These are phyloP conservation scores for Lissocephala sabroskyi DNA, from an alignment of 2,888 invertebrate genomes.

Conservation along the genomic window DNA sequence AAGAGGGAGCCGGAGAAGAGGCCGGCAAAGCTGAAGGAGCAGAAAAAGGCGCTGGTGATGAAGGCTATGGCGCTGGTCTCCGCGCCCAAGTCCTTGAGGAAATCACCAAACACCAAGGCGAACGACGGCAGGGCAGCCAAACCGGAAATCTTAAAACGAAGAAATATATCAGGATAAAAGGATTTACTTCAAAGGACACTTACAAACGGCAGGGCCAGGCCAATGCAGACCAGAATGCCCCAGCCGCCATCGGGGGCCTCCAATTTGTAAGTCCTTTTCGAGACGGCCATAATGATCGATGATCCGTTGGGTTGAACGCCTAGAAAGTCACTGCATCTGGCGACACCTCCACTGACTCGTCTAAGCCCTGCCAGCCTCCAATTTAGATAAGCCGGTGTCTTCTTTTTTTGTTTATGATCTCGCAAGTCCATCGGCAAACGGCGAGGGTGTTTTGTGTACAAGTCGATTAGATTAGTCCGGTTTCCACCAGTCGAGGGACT, in stretches of 20 bases:
- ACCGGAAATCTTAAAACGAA: neutral
- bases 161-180: neutral
- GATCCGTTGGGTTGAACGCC: no score
- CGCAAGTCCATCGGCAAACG: no score
- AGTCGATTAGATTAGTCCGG: no score
- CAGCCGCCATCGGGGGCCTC: constrained; percentile 84
- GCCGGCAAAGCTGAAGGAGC: constrained; percentile 75
- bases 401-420: no score
- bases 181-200: constrained; percentile 71
- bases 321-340: no score
- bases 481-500: no score
- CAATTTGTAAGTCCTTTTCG: constrained; percentile 30
- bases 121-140: constrained; percentile 81
- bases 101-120: constrained; percentile 80
- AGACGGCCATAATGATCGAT: neutral
- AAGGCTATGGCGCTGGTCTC: constrained; percentile 81
- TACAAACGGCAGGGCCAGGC: constrained; percentile 83
- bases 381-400: no score
- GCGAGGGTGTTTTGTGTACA: no score
- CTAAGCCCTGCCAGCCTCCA: no score
- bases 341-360: no score
- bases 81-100: constrained; percentile 78
- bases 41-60: constrained; percentile 79
- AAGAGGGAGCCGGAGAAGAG: constrained; percentile 79
- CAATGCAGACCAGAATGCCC: constrained; percentile 84